Conservation (phyloP, 2,113 vertebrate species). For the Bambusicola thoracicus region DNA sequence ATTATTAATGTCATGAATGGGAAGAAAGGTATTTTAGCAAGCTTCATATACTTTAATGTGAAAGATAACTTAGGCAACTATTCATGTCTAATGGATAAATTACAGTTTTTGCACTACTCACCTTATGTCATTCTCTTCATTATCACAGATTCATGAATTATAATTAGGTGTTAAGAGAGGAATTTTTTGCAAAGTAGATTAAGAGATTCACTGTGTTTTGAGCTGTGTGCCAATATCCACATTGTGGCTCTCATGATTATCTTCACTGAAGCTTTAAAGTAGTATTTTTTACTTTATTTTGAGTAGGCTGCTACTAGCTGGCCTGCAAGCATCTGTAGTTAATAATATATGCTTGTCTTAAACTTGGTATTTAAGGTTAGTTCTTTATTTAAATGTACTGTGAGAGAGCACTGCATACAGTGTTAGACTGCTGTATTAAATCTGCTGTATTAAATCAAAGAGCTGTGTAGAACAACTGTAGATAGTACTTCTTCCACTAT, state of each 20-base stretch:
- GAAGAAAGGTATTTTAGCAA: constrained; percentile 43
- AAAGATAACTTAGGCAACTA: constrained; percentile 23
- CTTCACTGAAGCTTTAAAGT: constrained; percentile 28
- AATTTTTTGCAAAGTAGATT: constrained; percentile 46
- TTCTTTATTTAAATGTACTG: background rate
- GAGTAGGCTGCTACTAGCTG: background rate
- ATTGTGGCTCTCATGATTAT: constrained; percentile 19
- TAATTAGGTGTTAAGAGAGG: constrained; percentile 39
- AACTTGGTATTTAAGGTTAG: background rate
- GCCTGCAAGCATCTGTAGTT: background rate
- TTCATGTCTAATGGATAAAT: constrained; percentile 34
- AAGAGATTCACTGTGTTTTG: background rate
- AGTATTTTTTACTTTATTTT: constrained; percentile 18
- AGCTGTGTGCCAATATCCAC: background rate
- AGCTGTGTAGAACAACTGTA: background rate
- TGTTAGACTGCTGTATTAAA: background rate
- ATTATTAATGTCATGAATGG: background rate
- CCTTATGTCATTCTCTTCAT: constrained; percentile 52
- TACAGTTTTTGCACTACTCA: constrained; percentile 53
- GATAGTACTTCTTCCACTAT: background rate
- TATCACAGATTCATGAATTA: constrained; percentile 40
- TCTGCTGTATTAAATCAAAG: background rate
- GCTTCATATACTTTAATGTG: constrained; percentile 17
- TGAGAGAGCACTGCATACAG: background rate
- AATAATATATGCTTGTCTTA: background rate